Evolutionary conservation across 1,140 invertebrate species (phyloP).

Genomic region (Drosophila sp.): DNA sequence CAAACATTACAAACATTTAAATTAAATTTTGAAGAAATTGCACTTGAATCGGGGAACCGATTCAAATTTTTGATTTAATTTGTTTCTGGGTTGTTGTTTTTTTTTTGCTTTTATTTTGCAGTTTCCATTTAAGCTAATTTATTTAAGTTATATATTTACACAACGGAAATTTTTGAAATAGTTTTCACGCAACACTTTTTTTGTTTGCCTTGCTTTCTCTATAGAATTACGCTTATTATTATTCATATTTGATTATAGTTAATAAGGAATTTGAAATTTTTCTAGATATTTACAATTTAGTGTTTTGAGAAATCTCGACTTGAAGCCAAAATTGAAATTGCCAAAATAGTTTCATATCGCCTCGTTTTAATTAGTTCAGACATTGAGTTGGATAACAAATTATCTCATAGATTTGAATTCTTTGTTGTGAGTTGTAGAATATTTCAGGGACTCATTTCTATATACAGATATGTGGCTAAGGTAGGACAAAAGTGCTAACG

Average conservation of each 20-base stretch:
- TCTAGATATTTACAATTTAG: slow-evolving; percentile 66
- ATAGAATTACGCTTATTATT: slow-evolving; percentile 15
- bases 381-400: slow-evolving; percentile 13
- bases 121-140: slow-evolving; percentile 63
- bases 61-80: slow-evolving; percentile 45
- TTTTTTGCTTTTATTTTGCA: slow-evolving; percentile 35
- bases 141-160: slow-evolving; percentile 59
- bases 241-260: slow-evolving; percentile 6
- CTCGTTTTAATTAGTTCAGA: slow-evolving; percentile 24
- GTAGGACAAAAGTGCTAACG: slow-evolving; percentile 1
- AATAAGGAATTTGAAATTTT: slow-evolving; percentile 47
- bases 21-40: slow-evolving; percentile 53
- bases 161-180: slow-evolving; percentile 25
- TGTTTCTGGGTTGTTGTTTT: slow-evolving; percentile 37
- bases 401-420: slow-evolving; percentile 32
- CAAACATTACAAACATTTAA: slow-evolving; percentile 77
- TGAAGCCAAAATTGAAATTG: slow-evolving; percentile 47
- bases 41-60: slow-evolving; percentile 48
- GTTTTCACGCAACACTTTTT: slow-evolving; percentile 12
- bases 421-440: slow-evolving; percentile 8
- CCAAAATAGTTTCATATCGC: not conserved
- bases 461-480: slow-evolving; percentile 52
- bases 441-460: slow-evolving; percentile 13
- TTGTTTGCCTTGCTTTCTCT: slow-evolving; percentile 26
- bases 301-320: slow-evolving; percentile 41